Evolutionary conservation across 2,888 invertebrate species (phyloP).

Genomic region (Nomada ruficornis): DNA sequence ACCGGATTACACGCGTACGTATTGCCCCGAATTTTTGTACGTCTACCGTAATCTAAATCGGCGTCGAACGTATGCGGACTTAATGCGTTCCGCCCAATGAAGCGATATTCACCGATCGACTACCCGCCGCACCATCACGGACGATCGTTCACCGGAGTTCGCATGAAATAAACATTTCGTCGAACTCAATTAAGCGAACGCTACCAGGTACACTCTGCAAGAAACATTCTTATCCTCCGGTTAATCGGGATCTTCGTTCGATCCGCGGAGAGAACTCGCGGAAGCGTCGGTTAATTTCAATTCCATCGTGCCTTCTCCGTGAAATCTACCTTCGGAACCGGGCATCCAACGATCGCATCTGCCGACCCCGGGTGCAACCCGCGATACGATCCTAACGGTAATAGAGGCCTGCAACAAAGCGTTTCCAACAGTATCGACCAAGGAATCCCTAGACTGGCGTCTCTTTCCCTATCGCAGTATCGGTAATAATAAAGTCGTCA

Average conservation of each 20-base stretch:
- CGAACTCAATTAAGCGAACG: conserved; percentile 37
- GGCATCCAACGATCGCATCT: conserved; percentile 49
- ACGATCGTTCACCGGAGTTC: conserved; percentile 22
- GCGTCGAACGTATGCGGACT: conserved; percentile 48
- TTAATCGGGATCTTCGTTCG: conserved; percentile 5
- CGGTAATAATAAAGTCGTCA: conserved; percentile 70
- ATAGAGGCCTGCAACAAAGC: conserved; percentile 34
- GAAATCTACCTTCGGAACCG: conserved; percentile 33
- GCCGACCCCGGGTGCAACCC: conserved; percentile 38
- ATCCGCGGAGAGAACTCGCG: conserved; percentile 25
- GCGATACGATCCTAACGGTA: conserved; percentile 62
- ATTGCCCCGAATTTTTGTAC: conserved; percentile 42
- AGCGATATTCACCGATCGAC: conserved; percentile 4
- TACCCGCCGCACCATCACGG: background rate
- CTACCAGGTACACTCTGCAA: background rate
- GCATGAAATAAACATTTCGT: conserved; percentile 37
- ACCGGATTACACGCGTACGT: conserved; percentile 62
- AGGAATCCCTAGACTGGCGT: conserved; percentile 22
- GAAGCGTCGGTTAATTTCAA: conserved; percentile 61
- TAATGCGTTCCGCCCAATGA: conserved; percentile 31
- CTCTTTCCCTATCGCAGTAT: conserved; percentile 44
- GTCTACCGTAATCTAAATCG: conserved; percentile 55
- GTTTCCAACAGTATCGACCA: background rate
- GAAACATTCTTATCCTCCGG: background rate
- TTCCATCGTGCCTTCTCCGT: conserved; percentile 37